These are phyloP conservation scores for Potorous gilbertii DNA, from an alignment of 2,797 vertebrate species.

Conservation along the genomic window DNA sequence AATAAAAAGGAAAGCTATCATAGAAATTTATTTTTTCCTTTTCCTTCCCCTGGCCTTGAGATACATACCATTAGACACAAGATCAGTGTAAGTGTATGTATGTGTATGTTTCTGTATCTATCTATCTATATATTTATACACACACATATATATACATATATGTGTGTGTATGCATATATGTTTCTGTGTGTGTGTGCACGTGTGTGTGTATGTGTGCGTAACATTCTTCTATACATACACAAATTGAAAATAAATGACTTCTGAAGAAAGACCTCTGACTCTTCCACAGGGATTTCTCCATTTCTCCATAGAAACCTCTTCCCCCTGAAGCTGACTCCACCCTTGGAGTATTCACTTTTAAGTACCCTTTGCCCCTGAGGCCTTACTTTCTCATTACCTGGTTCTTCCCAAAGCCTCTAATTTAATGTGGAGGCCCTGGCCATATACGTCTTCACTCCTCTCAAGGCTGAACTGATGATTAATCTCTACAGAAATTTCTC, in stretches of 20 bases:
- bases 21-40: no score
- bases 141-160: no score
- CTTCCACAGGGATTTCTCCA: background rate
- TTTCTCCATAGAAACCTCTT: background rate
- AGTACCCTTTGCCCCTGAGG: background rate
- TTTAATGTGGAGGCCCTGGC: background rate
- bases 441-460: background rate
- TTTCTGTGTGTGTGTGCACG: no score
- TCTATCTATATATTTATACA: no score
- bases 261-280: background rate
- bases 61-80: no score
- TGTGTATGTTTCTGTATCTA: no score
- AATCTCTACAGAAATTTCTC: background rate
- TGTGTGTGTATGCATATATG: no score
- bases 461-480: background rate
- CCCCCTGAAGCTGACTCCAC: background rate
- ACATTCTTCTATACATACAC: background rate
- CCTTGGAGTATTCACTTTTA: background rate
- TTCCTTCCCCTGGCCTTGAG: no score
- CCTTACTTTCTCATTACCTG: background rate
- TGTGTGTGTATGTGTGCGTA: no score
- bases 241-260: background rate
- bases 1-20: no score
- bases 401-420: background rate
- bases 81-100: no score